Conservation (phyloP, 2,888 invertebrate genomes). For the Agrenia bidenticulata region DNA sequence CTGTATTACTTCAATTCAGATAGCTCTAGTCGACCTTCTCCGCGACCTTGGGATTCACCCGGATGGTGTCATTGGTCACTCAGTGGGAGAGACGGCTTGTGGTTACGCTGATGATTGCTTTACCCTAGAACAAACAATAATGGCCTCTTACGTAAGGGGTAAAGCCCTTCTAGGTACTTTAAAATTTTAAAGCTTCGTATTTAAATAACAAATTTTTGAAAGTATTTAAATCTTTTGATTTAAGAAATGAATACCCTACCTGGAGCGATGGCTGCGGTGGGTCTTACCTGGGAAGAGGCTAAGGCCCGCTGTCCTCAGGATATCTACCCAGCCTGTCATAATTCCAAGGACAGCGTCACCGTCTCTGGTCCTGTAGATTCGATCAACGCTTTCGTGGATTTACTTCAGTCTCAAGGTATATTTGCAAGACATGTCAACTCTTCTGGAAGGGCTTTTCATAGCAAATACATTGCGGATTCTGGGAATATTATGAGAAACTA, state of each 20-base stretch:
- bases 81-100: slow-evolving; percentile 88
- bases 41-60: slow-evolving; percentile 73
- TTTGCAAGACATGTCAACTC: slow-evolving; percentile 83
- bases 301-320: slow-evolving; percentile 71
- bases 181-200: no score
- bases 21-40: slow-evolving; percentile 86
- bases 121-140: slow-evolving; percentile 87
- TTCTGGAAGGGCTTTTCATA: slow-evolving; percentile 87
- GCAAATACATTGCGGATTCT: slow-evolving; percentile 61
- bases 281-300: slow-evolving; percentile 79
- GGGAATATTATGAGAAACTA: slow-evolving; percentile 1
- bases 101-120: slow-evolving; percentile 95
- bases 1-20: slow-evolving; percentile 79
- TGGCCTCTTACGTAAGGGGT: slow-evolving; percentile 74
- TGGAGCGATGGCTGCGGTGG: slow-evolving; percentile 90
- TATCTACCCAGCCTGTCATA: slow-evolving; percentile 88
- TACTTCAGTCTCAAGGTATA: slow-evolving; percentile 70
- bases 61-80: slow-evolving; percentile 95
- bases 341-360: slow-evolving; percentile 88
- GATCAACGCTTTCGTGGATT: slow-evolving; percentile 67
- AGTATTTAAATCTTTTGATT: no score
- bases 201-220: no score
- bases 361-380: slow-evolving; percentile 80
- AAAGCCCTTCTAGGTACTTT: slow-evolving; percentile 54
- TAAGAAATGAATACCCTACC: slow-evolving; percentile 69